Evolutionary conservation across 1,140 invertebrate genomes (phyloP).

Genomic region (Ceratina australensis): DNA sequence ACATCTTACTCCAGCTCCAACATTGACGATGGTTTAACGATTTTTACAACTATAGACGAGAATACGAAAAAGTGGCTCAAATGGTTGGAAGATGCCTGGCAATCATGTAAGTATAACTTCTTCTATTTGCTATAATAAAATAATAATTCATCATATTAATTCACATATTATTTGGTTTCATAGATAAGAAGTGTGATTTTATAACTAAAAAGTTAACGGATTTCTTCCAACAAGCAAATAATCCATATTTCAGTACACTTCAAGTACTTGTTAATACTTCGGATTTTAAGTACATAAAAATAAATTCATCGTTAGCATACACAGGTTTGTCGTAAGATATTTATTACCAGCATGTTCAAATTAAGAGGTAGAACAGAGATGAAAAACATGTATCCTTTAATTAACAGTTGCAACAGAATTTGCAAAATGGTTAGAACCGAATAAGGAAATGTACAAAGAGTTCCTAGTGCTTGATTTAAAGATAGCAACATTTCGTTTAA

Average conservation of each 20-base stretch:
- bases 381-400: background rate
- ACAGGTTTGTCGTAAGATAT: constrained; percentile 71
- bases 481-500: constrained; percentile 82
- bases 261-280: constrained; percentile 81
- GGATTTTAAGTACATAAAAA: constrained; percentile 81
- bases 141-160: constrained; percentile 27
- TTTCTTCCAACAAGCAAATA: constrained; percentile 77
- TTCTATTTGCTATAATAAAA: background rate
- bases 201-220: constrained; percentile 79
- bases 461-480: constrained; percentile 80
- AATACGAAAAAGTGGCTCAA: constrained; percentile 70
- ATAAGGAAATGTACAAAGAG: constrained; percentile 68
- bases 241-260: constrained; percentile 81
- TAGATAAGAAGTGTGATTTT: constrained; percentile 81
- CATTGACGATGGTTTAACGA: constrained; percentile 35
- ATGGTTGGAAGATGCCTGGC: constrained; percentile 68
- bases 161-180: constrained; percentile 43
- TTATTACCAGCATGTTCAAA: background rate
- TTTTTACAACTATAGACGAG: constrained; percentile 65
- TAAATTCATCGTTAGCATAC: constrained; percentile 79
- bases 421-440: constrained; percentile 76
- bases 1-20: background rate
- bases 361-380: background rate
- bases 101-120: constrained; percentile 63
- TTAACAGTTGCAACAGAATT: constrained; percentile 82